These are phyloP conservation scores for Scatophagus argus DNA, from an alignment of 2,113 vertebrate genomes.

Conservation along the genomic window DNA sequence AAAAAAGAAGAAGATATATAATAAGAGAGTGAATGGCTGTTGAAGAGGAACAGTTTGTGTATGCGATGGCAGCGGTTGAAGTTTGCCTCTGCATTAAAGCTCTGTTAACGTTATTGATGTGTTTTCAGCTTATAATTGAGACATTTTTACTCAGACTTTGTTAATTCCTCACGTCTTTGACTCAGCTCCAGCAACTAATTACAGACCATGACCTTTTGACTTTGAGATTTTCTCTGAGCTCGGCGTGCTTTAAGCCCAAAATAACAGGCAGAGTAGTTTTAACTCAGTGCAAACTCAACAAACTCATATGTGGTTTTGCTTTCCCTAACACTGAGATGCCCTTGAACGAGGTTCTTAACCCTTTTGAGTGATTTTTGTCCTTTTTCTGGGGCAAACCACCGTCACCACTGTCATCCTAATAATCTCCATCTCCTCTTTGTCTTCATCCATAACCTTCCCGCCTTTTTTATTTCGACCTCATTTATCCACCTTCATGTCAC, in stretches of 20 bases:
- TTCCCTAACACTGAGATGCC: background rate
- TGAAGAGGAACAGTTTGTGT: background rate
- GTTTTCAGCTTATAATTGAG: background rate
- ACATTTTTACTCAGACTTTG: background rate
- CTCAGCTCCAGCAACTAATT: conserved; percentile 1
- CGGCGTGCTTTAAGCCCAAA: background rate
- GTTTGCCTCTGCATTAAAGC: background rate
- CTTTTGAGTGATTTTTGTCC: background rate
- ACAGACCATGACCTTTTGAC: conserved; percentile 2
- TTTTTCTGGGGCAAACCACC: background rate
- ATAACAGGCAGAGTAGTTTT: background rate
- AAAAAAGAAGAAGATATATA: too few species aligned
- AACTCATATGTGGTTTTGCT: background rate
- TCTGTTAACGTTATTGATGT: background rate
- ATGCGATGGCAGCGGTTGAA: background rate
- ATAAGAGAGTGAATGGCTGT: background rate
- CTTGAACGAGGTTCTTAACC: background rate
- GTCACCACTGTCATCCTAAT: background rate
- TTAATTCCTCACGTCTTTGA: conserved; percentile 1
- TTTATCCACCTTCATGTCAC: background rate
- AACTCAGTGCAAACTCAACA: background rate
- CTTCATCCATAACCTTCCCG: background rate
- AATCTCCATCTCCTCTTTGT: background rate
- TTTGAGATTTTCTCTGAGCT: background rate
- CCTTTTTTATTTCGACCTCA: background rate